phyloP scores from a whole-genome alignment of 2,888 invertebrate species.

The Drosophila maculinotata region DNA sequence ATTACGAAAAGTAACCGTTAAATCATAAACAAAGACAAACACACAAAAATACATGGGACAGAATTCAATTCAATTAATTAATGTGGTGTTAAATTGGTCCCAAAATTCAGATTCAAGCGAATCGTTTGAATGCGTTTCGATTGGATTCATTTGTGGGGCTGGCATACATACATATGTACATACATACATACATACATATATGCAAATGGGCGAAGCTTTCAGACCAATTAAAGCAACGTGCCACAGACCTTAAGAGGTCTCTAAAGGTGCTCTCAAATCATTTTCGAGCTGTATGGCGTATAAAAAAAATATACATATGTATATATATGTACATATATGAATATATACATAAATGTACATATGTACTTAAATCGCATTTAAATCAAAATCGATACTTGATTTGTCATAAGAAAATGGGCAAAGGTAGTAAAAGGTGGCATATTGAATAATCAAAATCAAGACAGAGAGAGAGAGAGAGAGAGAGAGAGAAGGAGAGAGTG shows the following conservation, averaged over 20 bases:
- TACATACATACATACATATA: conserved; percentile 30
- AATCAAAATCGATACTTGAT: conserved; percentile 66
- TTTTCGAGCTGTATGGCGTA: conserved; percentile 16
- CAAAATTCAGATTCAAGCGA: conserved; percentile 9
- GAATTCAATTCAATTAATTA: conserved; percentile 28
- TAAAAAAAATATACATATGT: not conserved
- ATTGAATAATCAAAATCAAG: conserved; percentile 25
- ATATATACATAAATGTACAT: conserved; percentile 9
- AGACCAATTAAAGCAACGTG: conserved; percentile 71
- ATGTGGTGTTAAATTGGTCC: conserved; percentile 28
- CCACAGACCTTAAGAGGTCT: conserved; percentile 46
- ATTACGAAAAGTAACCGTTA: not conserved
- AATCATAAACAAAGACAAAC: not conserved
- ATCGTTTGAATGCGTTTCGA: conserved; percentile 28
- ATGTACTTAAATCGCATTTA: conserved; percentile 56
- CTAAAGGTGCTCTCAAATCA: conserved; percentile 44
- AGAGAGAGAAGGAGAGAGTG: no score
- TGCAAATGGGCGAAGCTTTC: conserved; percentile 66
- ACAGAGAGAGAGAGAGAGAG: not conserved
- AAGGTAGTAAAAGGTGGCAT: not conserved
- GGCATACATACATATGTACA: conserved; percentile 56
- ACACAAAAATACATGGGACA: not conserved
- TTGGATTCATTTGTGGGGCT: conserved; percentile 26
- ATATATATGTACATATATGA: not conserved
- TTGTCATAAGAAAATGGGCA: conserved; percentile 62